Evolutionary conservation across 2,113 vertebrate species (phyloP).

Genomic region (Rhinoderma darwinii): DNA sequence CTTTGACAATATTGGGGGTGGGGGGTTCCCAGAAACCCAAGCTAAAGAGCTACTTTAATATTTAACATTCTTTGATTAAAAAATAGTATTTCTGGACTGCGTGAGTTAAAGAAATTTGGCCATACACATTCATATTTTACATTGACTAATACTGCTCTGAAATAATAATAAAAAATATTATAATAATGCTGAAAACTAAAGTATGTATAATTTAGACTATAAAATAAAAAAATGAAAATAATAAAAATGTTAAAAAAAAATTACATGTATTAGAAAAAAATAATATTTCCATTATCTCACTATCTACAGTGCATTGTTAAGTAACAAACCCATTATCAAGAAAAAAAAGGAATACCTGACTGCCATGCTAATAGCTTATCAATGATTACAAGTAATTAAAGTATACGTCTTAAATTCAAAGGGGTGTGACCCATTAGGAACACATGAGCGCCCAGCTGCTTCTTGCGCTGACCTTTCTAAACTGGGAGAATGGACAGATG

Average conservation of each 20-base stretch:
- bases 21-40: no score
- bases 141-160: no score
- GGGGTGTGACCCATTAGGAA: slow-evolving; percentile 54
- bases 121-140: no score
- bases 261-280: background rate
- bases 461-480: slow-evolving; percentile 10
- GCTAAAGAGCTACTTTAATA: no score
- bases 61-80: no score
- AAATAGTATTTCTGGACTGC: no score
- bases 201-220: background rate
- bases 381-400: slow-evolving; percentile 36
- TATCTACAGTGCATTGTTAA: slow-evolving; percentile 44
- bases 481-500: slow-evolving; percentile 44
- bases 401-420: slow-evolving; percentile 46
- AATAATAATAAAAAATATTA: no score
- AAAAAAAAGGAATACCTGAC: background rate
- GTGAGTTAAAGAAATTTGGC: no score
- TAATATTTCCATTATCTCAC: background rate
- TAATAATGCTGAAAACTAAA: no score
- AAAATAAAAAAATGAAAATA: no score
- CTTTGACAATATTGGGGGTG: no score
- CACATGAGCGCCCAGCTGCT: slow-evolving; percentile 26
- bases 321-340: slow-evolving; percentile 33
- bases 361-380: slow-evolving; percentile 30
- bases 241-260: no score